Percentiles rank a stretch among this genome's conserved stretches.
phyloP scores from a whole-genome alignment of 2,888 invertebrate species.

The Scaptomyza caliginosa region DNA sequence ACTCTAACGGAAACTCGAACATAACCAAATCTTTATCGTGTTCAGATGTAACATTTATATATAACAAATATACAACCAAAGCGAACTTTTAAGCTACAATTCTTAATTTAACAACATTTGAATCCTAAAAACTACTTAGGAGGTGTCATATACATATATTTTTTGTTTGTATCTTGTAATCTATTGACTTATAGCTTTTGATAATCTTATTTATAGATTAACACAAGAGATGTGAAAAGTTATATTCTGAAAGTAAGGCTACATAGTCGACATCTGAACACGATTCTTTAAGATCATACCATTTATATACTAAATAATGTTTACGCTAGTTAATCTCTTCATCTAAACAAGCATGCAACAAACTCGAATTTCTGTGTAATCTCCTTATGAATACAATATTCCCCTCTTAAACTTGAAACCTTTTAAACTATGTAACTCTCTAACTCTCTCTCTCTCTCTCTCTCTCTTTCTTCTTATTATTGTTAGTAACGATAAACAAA shows the following conservation, averaged over 20 bases:
- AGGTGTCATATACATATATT: slow-evolving; percentile 39
- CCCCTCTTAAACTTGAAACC: slow-evolving; percentile 8
- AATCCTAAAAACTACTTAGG: slow-evolving; percentile 24
- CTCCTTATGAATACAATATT: slow-evolving; percentile 28
- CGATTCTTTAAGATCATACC: slow-evolving; percentile 25
- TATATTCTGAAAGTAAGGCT: background rate
- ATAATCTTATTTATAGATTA: slow-evolving; percentile 17
- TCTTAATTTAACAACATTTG: slow-evolving; percentile 13
- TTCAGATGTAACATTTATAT: slow-evolving; percentile 19
- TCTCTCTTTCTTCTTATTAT: slow-evolving; percentile 21
- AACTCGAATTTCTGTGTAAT: slow-evolving; percentile 74
- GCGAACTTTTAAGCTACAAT: slow-evolving; percentile 21
- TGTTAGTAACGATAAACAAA: slow-evolving; percentile 62
- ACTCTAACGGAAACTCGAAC: slow-evolving; percentile 43
- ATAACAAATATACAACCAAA: slow-evolving; percentile 20
- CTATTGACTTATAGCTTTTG: slow-evolving; percentile 16
- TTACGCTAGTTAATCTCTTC: slow-evolving; percentile 25
- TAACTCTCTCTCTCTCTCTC: slow-evolving; percentile 8
- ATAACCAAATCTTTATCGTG: slow-evolving; percentile 45
- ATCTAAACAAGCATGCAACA: slow-evolving; percentile 71
- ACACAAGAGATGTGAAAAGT: background rate
- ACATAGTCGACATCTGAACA: slow-evolving; percentile 29
- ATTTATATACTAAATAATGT: slow-evolving; percentile 17
- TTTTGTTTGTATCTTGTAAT: slow-evolving; percentile 17
- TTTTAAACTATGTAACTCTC: slow-evolving; percentile 33